Percentiles rank a stretch among this genome's conserved stretches.
Evolutionary conservation across 2,113 vertebrate genomes (phyloP).

Genomic region (Laticauda colubrina): DNA sequence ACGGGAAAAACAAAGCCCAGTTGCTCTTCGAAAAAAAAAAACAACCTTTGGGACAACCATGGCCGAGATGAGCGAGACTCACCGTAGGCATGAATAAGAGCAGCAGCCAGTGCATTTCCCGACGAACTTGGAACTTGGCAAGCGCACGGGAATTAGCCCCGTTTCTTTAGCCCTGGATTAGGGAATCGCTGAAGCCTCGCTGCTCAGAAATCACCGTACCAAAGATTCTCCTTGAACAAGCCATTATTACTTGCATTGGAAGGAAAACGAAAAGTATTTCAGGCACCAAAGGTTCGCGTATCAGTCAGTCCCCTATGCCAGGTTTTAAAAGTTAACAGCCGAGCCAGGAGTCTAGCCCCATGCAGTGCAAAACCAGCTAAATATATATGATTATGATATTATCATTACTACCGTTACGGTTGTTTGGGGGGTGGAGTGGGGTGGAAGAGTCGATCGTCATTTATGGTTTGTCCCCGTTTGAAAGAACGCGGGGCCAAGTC

Average conservation of each 20-base stretch:
- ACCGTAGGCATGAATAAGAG: neutral
- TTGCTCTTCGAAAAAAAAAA: neutral
- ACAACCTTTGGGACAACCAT: neutral
- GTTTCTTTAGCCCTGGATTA: neutral
- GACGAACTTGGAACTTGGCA: conserved; percentile 24
- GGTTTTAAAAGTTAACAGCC: conserved; percentile 56
- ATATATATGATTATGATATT: conserved; percentile 41
- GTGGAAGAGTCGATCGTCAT: neutral
- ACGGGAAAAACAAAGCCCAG: neutral
- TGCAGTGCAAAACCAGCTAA: conserved; percentile 65
- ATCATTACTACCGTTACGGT: neutral
- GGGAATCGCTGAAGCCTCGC: conserved; percentile 25
- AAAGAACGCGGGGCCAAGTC: neutral
- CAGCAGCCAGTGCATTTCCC: neutral
- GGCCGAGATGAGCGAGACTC: neutral
- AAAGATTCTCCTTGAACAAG: conserved; percentile 66
- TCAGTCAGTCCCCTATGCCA: conserved; percentile 63
- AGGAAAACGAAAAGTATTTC: conserved; percentile 45
- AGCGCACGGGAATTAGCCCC: neutral
- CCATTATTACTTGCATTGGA: conserved; percentile 63
- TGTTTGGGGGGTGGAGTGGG: neutral
- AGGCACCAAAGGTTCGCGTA: conserved; percentile 67
- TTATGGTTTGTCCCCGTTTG: neutral
- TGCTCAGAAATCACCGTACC: conserved; percentile 26
- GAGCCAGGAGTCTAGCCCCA: conserved; percentile 63